Evolutionary conservation across 2,888 invertebrate species (phyloP), one percentile per base, ranked within the genome.

Genomic region (Melolontha melolontha): DNA sequence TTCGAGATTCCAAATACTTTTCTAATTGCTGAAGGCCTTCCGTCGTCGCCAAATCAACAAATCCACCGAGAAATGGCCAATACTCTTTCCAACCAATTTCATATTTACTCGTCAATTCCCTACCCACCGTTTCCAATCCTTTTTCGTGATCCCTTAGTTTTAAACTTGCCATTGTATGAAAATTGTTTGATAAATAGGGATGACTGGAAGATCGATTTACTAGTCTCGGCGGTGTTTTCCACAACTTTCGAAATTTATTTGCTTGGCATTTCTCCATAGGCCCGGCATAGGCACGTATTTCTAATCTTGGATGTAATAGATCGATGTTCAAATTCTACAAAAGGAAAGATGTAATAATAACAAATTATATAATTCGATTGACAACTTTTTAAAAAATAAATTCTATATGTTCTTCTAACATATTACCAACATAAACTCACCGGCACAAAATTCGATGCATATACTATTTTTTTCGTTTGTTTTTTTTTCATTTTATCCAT

Each of bases 31-130:
- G 77, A 7, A 97, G 85, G 0, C 97, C 97, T 65, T 92, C 90
- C 0, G 84, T 79, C 0, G 91, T 88, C 0, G 91, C 83, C 5
- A 98, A 85, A 81, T 98, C 92, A 0, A 92, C 87, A 81, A 93
- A 96, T 1, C 88, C 88, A 74, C 92, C 91, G 11, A 97, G 84
- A 80, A 97, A 97, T 5, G 92, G 91, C 97, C 97, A 98, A 83
- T 94, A 94, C 79, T 98, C 97, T 70, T 90, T 91, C 97, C 97
- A 97, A 8, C 89, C 87, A 0, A 94, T 87, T 64, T 91, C 87
- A 80, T 89, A 87, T 80, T 92, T 87, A 71, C 88, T 88, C 0
- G 95, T 94, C 72, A 92, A 80, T 72, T 87, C 85, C 77, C 91
- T 91, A 71, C 95, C 96, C 47, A 94, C 88, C 74, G 90, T 84